Evolutionary conservation across 2,888 invertebrate species (phyloP).

Genomic region (Tineola bisselliella): DNA sequence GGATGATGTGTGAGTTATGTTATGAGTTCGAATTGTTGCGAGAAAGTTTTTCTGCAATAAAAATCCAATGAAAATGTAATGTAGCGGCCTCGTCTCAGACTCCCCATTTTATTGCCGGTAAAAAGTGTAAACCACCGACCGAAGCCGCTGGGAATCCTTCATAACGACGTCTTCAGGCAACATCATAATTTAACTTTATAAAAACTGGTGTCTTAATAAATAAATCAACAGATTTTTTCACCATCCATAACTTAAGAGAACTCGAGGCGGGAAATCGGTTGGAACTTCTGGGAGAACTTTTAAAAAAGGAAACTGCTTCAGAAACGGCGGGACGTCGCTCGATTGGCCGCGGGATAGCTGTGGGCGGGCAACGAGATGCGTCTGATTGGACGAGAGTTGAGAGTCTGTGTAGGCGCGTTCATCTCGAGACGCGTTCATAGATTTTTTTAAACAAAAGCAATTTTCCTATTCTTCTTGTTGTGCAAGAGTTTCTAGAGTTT

Average conservation of each 20-base stretch:
- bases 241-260: constrained; percentile 54
- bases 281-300: constrained; percentile 63
- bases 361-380: constrained; percentile 48
- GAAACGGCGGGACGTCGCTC: constrained; percentile 37
- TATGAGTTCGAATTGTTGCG: background rate
- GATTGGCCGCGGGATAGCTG: constrained; percentile 44
- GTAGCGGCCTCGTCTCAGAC: constrained; percentile 21
- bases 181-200: constrained; percentile 57
- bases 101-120: constrained; percentile 21
- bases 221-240: constrained; percentile 59
- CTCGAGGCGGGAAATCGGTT: constrained; percentile 64
- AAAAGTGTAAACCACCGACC: constrained; percentile 39
- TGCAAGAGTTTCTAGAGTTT: constrained; percentile 56
- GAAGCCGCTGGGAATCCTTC: constrained; percentile 21
- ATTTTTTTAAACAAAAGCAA: constrained; percentile 67
- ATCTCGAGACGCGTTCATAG: constrained; percentile 62
- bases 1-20: background rate
- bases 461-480: constrained; percentile 69
- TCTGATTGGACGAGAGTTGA: constrained; percentile 45
- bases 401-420: constrained; percentile 54
- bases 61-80: constrained; percentile 35
- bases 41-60: constrained; percentile 24
- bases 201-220: constrained; percentile 56
- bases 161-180: constrained; percentile 33
- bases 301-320: constrained; percentile 66